A percentile compares a stretch with the other conserved stretches of the same genome.
phyloP scores from a whole-genome alignment of 2,888 invertebrate genomes.

The Agrilus mali region DNA sequence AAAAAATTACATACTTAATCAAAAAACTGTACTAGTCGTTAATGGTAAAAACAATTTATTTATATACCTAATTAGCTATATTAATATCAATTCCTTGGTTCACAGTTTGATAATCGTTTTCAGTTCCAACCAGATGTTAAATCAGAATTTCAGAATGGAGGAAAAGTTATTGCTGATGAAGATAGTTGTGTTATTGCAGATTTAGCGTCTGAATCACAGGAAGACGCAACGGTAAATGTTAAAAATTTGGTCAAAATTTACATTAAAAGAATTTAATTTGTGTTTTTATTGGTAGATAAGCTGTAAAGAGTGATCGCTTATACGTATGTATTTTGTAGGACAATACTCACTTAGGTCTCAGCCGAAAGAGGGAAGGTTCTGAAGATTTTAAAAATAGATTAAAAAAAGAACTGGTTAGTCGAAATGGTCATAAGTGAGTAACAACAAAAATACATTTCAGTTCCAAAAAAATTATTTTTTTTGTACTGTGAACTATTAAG shows the following conservation, averaged over 20 bases:
- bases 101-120: not conserved
- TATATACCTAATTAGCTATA: too few species aligned
- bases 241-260: not conserved
- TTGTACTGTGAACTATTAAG: too few species aligned
- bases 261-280: slow-evolving; percentile 5
- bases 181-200: slow-evolving; percentile 35
- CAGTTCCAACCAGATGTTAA: slow-evolving; percentile 29
- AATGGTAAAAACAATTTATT: too few species aligned
- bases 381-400: slow-evolving; percentile 72
- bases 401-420: slow-evolving; percentile 70
- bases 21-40: too few species aligned
- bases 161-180: slow-evolving; percentile 32
- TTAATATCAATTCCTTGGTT: too few species aligned
- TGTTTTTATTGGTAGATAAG: not conserved
- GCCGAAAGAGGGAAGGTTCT: slow-evolving; percentile 51
- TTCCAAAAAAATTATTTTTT: too few species aligned
- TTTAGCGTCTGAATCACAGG: slow-evolving; percentile 30
- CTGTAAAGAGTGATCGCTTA: not conserved
- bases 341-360: slow-evolving; percentile 18
- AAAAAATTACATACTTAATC: too few species aligned
- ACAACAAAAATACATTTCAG: not conserved
- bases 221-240: slow-evolving; percentile 32
- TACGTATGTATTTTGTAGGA: slow-evolving; percentile 10
- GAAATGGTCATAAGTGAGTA: slow-evolving; percentile 70
- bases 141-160: slow-evolving; percentile 35